Evolutionary conservation across 1,140 invertebrate species (phyloP), one percentile per base, ranked within the genome.

Genomic region (Protaetia brevitarsis): DNA sequence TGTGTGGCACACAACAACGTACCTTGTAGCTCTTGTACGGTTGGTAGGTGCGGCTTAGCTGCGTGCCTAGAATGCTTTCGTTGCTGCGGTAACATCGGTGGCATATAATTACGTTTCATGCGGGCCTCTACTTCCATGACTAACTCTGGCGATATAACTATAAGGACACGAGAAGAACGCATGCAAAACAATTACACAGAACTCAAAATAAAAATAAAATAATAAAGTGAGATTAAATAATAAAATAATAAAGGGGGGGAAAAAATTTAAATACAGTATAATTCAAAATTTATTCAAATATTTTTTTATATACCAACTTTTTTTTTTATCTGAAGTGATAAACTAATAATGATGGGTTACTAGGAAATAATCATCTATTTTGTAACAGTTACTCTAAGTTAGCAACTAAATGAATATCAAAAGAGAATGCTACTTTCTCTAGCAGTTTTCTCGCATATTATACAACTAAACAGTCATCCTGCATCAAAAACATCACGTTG

Each of bases 81-180:
- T 68, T 71, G 70, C 51, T 60, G 58, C 23, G 73, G 69, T 29
- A 76, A 74, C 65, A 78, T 80, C n/a, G 78, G 77, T 8, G 79
- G 76, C 71, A 75, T 72, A 66, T 74, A 73, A 62, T 78, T 77
- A 65, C 91, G 85, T 75, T 92, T 91, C 91, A 95, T 94, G 76
- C 92, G 86, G 76, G 88, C 89, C 83, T 94, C 92, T 66, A 94
- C 92, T 78, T 94, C 92, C 83, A 89, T 87, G 71, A 93, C 87
- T 77, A 94, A 81, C 79, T 94, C 91, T 68, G 90, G 90, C 78
- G 89, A 92, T 82, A 93, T 92, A 75, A 92, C 92, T 93, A 81
- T 70, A n/a, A n/a, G n/a, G n/a, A n/a, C n/a, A 19, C 19, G 16
- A 51, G 8, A 51, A 64, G 73, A 82, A 82, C 78, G 79, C 80